Conservation (phyloP, 1,140 invertebrate species). For the Pentalonia nigronervosa region DNA sequence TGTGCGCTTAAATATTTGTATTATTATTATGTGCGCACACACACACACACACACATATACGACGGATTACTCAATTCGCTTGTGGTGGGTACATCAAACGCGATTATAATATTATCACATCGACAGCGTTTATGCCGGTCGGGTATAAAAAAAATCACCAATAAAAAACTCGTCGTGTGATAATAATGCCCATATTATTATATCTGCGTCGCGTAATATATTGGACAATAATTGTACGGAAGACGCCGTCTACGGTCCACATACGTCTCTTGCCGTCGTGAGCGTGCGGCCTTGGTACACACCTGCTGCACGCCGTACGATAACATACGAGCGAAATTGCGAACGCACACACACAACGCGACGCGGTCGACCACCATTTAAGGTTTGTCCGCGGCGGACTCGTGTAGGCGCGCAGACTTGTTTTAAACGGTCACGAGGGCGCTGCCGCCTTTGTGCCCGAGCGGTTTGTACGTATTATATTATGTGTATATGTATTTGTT, state of each 20-base stretch:
- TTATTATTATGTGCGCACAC: neutral
- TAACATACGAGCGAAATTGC: neutral
- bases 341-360: neutral
- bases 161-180: neutral
- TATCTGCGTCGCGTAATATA: neutral
- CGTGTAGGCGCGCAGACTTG: conserved; percentile 47
- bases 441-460: neutral
- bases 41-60: neutral
- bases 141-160: neutral
- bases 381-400: conserved; percentile 49
- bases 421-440: conserved; percentile 13
- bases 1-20: too few species aligned
- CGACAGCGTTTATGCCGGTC: neutral
- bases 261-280: neutral
- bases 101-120: conserved; percentile 3
- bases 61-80: conserved; percentile 28
- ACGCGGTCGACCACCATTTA: conserved; percentile 41
- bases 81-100: neutral
- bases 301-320: neutral
- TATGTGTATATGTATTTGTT: neutral
- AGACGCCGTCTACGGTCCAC: neutral
- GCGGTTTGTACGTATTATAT: too few species aligned
- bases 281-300: conserved; percentile 28
- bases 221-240: neutral
- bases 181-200: neutral